Evolutionary conservation across 2,113 vertebrate genomes (phyloP), one percentile per base, ranked within the genome.

Genomic region (Calyptommatus sinebrachiatus): DNA sequence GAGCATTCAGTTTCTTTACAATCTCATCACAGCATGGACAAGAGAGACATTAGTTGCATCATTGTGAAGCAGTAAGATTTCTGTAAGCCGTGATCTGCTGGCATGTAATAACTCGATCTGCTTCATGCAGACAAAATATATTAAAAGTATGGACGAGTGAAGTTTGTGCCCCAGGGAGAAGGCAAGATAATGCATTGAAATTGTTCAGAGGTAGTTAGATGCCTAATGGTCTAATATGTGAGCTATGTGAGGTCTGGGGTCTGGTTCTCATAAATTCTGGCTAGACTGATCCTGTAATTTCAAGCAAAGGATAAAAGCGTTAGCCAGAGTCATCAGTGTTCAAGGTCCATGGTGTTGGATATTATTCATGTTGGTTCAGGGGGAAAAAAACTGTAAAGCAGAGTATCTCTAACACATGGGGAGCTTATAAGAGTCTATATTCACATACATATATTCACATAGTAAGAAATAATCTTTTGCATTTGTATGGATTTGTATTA

Each of bases 231-330:
- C 95, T 96, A 95, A 96, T 95, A 95, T 96, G 95, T 95, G 92
- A 96, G 95, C 95, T 95, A 94, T 95, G 94, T 94, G 95, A 95
- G 94, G 94, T 96, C 95, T 94, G 89, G 91, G 95, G 95, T 96
- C 94, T 95, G 92, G 93, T 96, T 95, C 95, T 96, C 94, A 96
- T 95, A 96, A 96, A 95, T 96, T 95, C 95, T 94, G 95, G 94
- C 94, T 95, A 96, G 95, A 94, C 95, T 94, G 94, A 96, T 96
- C 95, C 94, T 96, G 94, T 96, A 95, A 96, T 96, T 96, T 95
- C 94, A 95, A 93, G 95, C 88, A 92, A 94, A 93, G 94, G 93
- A 95, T 95, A 94, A 95, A 95, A 95, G 93, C 86, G 85, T 94
- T 94, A 95, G 91, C 92, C 92, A 93, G 92, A 94, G 92, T 95